A percentile compares a stretch with the other conserved stretches of the same genome.
Evolutionary conservation across 2,113 vertebrate species (phyloP).

Genomic region (Aegotheles bennettii): DNA sequence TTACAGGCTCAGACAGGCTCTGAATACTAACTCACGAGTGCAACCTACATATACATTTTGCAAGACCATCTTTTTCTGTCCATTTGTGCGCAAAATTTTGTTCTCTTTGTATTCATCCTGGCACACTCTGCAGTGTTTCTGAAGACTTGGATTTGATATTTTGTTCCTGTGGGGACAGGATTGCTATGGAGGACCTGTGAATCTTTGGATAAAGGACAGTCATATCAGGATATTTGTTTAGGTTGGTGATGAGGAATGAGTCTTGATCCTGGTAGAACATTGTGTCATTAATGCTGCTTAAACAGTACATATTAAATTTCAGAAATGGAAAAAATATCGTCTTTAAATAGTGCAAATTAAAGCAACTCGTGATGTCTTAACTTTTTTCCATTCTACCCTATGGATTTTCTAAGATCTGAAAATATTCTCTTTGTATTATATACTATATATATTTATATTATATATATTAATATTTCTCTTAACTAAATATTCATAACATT

Average conservation of each 20-base stretch:
- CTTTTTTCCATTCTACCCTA: not conserved
- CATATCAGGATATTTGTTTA: not conserved
- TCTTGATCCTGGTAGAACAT: not conserved
- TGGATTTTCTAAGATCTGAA: not conserved
- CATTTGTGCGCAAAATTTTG: not conserved
- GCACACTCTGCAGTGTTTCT: not conserved
- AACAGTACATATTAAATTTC: not conserved
- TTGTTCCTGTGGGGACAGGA: not conserved
- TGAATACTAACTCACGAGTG: not conserved
- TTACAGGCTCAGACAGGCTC: slow-evolving; percentile 29
- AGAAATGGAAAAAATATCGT: not conserved
- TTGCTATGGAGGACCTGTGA: not conserved
- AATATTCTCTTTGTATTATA: not conserved
- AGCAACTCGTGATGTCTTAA: not conserved
- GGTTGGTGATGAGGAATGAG: rapidly evolving
- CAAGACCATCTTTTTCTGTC: not conserved
- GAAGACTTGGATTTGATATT: not conserved
- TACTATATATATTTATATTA: not conserved
- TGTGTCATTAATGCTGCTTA: not conserved
- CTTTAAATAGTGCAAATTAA: not conserved
- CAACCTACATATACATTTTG: not conserved
- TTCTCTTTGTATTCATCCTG: not conserved
- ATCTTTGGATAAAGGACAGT: not conserved
- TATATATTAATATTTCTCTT: not conserved
- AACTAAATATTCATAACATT: not conserved